Evolutionary conservation across 64 coral and sea anemone species (phyloP).

Genomic region (Dendronephthya gigantea): DNA sequence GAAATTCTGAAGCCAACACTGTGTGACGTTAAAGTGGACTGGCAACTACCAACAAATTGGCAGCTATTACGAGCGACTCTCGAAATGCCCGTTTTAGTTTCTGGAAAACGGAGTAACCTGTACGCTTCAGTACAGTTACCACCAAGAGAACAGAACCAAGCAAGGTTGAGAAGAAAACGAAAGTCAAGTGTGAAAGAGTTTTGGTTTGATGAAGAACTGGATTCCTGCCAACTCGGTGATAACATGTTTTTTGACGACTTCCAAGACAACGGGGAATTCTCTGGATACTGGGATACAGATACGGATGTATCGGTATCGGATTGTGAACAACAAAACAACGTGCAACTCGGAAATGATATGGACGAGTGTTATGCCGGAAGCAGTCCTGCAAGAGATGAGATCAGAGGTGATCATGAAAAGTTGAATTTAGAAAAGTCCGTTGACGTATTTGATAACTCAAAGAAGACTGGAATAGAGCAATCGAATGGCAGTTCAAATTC

Average conservation of each 20-base stretch:
- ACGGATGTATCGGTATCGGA: background rate
- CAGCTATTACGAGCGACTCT: background rate
- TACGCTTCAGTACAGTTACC: background rate
- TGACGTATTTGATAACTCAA: background rate
- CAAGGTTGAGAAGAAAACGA: background rate
- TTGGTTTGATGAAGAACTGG: constrained; percentile 16
- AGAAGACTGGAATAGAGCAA: background rate
- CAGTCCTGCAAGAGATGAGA: background rate
- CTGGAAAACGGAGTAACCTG: background rate
- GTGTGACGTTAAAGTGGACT: background rate
- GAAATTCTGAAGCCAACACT: background rate
- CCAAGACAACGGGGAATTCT: background rate
- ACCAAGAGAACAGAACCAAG: background rate
- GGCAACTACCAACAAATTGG: background rate
- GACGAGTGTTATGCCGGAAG: background rate
- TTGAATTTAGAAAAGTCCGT: background rate
- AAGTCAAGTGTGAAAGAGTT: constrained; percentile 1
- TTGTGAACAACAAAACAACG: background rate
- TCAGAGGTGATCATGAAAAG: background rate
- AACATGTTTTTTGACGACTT: background rate
- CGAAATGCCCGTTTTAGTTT: background rate
- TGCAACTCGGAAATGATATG: background rate
- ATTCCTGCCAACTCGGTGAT: background rate
- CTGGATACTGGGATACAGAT: background rate
- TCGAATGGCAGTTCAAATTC: background rate